phyloP scores from a whole-genome alignment of 2,113 vertebrate genomes.

The Plestiodon gilberti region DNA sequence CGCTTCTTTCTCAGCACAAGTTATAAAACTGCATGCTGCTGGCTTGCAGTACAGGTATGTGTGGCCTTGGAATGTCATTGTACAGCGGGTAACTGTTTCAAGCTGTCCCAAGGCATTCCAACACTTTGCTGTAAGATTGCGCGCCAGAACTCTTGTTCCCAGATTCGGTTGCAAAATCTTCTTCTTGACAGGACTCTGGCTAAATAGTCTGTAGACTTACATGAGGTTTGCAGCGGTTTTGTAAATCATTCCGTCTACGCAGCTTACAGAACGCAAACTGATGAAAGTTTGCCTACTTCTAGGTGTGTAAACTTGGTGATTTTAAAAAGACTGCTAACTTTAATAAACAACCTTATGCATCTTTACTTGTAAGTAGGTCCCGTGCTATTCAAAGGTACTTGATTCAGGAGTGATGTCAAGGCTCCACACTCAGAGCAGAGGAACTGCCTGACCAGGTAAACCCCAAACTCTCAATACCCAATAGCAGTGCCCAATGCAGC shows the following conservation, averaged over 20 bases:
- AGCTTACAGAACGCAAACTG: background rate
- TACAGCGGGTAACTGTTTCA: slow-evolving; percentile 8
- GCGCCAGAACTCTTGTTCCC: background rate
- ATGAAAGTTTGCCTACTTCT: background rate
- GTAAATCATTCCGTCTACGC: background rate
- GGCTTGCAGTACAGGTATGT: slow-evolving; percentile 3
- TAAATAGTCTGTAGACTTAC: background rate
- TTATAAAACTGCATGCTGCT: background rate
- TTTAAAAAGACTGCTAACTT: background rate
- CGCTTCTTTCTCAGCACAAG: background rate
- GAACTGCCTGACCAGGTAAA: too few relatives aligned
- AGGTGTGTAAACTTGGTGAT: background rate
- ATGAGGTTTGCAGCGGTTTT: background rate
- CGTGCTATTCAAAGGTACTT: too few relatives aligned
- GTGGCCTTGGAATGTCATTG: slow-evolving; percentile 20
- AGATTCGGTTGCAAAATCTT: background rate
- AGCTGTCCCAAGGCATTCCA: background rate
- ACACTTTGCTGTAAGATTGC: background rate
- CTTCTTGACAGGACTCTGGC: background rate
- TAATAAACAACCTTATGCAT: background rate
- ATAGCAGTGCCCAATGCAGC: too few relatives aligned
- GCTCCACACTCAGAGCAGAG: too few relatives aligned
- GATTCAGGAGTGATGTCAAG: too few relatives aligned
- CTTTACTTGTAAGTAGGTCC: too few relatives aligned
- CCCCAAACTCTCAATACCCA: too few relatives aligned